Base-by-base conservation (phyloP, 2,797 vertebrate genomes). In the Acridotheres tristis region DNA sequence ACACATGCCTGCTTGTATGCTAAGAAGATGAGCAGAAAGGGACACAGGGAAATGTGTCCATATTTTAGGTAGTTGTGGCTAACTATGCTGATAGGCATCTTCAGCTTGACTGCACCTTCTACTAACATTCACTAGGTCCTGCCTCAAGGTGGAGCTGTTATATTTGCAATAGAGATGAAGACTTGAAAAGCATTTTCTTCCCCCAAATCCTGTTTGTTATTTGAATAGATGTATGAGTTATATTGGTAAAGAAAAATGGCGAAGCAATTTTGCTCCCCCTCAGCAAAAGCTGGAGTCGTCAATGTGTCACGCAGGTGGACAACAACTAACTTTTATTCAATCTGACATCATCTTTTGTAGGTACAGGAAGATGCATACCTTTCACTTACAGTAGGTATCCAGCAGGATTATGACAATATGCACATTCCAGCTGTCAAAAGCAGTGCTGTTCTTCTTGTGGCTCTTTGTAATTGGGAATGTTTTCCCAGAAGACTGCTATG, bases 111-210 rank as follows among this genome's bases (percentile, higher is more conserved):
- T 84, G 88, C 16, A 21, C 40, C 36, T 32, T 40, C 38, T 72
- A 10, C 79, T 42, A 4, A 16, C n/a, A 10, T 67, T 69, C 42
- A 9, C 72, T 53, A 58, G 10, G 25, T 89, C 51, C 74, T 90
- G 61, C 95, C 97, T 97, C 95, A 94, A 97, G 97, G 82, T 97
- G 97, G 97, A 96, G 96, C 97, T 97, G 54, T 97, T 96, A 94
- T 85, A 86, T 97, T 96, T 97, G 85, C 63, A 66, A 58, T 91
- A 74, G 80, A 71, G 8, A 9, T 16, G 14, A 72, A 72, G 75
- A 43, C 36, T 30, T 61, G 74, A 45, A 54, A 65, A 85, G 15
- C 10, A 5, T 34, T 73, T 90, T 92, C 42, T 54, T 78, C 42
- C 59, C 27, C n/a, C 61, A 67, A 81, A 84, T 82, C 57, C 87